These are phyloP conservation scores for Forbesichthys agassizii DNA, from an alignment of 2,113 vertebrate genomes.

Conservation along the genomic window DNA sequence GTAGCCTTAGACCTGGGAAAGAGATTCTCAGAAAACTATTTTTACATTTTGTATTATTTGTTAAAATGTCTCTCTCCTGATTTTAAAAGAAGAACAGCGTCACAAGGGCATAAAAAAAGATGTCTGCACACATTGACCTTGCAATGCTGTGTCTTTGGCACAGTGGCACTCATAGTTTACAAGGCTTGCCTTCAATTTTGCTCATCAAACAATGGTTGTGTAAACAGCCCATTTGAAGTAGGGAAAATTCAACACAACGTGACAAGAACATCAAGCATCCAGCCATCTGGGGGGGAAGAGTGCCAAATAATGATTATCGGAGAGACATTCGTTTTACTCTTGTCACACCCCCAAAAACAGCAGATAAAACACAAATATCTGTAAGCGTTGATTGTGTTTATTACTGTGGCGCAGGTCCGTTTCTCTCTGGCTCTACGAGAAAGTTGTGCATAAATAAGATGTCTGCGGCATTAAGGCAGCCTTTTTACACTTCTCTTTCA, in stretches of 20 bases:
- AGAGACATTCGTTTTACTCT: constrained; percentile 51
- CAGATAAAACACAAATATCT: background rate
- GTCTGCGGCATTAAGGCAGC: constrained; percentile 37
- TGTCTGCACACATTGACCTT: constrained; percentile 67
- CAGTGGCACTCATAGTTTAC: constrained; percentile 75
- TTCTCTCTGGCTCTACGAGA: too few relatives aligned
- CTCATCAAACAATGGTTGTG: constrained; percentile 82
- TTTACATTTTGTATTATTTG: background rate
- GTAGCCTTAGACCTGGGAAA: too few relatives aligned
- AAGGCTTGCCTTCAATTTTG: constrained; percentile 81
- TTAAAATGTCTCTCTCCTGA: constrained; percentile 26
- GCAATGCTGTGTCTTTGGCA: constrained; percentile 72
- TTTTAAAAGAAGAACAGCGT: constrained; percentile 57
- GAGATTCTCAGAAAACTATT: too few relatives aligned
- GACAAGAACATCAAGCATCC: constrained; percentile 78
- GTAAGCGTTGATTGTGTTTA: too few relatives aligned
- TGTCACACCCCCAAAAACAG: constrained; percentile 52
- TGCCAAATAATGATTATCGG: constrained; percentile 70
- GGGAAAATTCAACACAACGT: constrained; percentile 76
- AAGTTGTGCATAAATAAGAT: constrained; percentile 5
- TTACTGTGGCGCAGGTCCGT: too few relatives aligned
- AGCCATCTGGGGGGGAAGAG: constrained; percentile 71
- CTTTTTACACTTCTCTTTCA: constrained; percentile 20
- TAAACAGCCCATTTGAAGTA: constrained; percentile 77
- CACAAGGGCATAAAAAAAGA: constrained; percentile 60